Conservation (phyloP, 2,797 vertebrate species). For the Caiman crocodilus region DNA sequence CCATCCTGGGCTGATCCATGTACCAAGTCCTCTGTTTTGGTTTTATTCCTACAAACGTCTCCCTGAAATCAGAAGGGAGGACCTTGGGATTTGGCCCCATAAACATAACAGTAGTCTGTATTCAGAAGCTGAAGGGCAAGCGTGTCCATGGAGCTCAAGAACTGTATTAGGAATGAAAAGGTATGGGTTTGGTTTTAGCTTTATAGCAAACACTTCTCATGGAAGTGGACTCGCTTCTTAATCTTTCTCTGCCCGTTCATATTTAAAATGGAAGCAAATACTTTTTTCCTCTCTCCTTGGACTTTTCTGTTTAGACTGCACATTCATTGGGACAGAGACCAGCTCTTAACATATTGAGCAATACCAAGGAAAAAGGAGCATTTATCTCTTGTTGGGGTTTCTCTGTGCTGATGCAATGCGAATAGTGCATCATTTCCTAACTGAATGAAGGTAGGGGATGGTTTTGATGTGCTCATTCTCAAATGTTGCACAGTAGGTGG, state of each 20-base stretch:
- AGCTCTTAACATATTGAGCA: neutral
- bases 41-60: neutral
- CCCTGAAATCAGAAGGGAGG: neutral
- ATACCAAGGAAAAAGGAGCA: neutral
- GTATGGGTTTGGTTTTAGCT: neutral
- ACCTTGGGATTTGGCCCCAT: neutral
- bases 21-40: neutral
- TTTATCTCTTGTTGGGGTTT: neutral
- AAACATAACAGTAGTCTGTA: neutral
- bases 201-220: neutral
- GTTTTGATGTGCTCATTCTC: neutral
- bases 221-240: neutral
- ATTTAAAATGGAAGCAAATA: neutral
- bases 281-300: neutral
- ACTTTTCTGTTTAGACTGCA: neutral
- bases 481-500: neutral
- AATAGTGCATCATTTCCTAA: neutral
- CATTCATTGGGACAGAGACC: neutral
- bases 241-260: neutral
- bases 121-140: neutral
- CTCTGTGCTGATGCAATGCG: neutral
- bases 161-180: neutral
- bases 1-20: neutral
- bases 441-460: neutral
- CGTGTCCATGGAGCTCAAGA: neutral